These are phyloP conservation scores for Colossoma macropomum DNA, from an alignment of 2,113 vertebrate genomes.

Conservation along the genomic window DNA sequence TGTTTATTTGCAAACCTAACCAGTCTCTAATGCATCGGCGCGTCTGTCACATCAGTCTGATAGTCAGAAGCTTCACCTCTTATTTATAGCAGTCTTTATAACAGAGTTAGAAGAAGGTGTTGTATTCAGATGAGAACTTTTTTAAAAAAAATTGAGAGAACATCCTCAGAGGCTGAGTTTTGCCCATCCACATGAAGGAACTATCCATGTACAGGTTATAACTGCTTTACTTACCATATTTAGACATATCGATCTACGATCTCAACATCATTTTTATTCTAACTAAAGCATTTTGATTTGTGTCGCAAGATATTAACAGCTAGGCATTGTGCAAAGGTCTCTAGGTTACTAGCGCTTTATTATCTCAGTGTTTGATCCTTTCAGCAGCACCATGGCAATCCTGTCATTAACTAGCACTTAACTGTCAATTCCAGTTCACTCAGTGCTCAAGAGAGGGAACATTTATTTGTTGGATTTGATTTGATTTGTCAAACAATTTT, in stretches of 20 bases:
- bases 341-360: slow-evolving; percentile 15
- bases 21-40: neutral
- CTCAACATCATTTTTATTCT: neutral
- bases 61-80: neutral
- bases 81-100: neutral
- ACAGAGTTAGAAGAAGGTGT: neutral
- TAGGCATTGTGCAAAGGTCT: slow-evolving; percentile 16
- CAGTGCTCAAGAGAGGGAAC: slow-evolving; percentile 13
- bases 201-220: slow-evolving; percentile 7
- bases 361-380: neutral
- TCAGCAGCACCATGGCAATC: slow-evolving; percentile 7
- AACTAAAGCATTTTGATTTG: slow-evolving; percentile 29
- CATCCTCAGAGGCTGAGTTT: neutral
- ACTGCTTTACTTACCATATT: slow-evolving; percentile 1
- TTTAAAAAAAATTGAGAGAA: neutral
- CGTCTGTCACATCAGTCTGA: neutral
- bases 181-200: slow-evolving; percentile 27
- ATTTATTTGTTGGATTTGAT: slow-evolving; percentile 17
- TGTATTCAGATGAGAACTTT: neutral
- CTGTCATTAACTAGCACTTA: slow-evolving; percentile 43
- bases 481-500: neutral
- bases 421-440: slow-evolving; percentile 16
- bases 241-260: neutral
- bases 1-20: slow-evolving; percentile 17
- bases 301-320: slow-evolving; percentile 32